These are phyloP conservation scores for Tetragonula clypearis DNA, from an alignment of 1,140 invertebrate species.

Conservation along the genomic window DNA sequence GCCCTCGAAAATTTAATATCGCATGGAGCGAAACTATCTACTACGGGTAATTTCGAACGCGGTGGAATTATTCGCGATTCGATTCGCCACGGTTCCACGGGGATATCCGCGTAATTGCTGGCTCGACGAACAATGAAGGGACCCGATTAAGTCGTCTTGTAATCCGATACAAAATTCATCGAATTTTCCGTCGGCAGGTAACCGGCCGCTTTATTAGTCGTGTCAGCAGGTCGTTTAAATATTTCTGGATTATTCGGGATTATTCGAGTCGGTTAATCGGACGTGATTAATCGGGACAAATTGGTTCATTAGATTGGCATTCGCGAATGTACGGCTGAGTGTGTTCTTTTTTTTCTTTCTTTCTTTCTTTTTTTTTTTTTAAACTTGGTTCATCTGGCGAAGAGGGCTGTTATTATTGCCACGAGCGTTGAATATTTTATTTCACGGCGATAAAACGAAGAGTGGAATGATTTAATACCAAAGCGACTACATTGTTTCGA, in stretches of 20 bases:
- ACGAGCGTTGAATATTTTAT: too few relatives aligned
- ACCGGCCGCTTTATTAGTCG: not conserved
- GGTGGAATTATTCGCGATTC: conserved; percentile 14
- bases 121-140: not conserved
- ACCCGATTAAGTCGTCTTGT: conserved; percentile 16
- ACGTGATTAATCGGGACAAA: not conserved
- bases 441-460: too few relatives aligned
- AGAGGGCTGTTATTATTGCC: not conserved
- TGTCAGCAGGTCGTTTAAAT: not conserved
- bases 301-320: not conserved
- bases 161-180: conserved; percentile 27
- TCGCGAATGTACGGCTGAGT: not conserved
- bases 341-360: too few relatives aligned
- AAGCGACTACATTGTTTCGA: too few relatives aligned
- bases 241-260: not conserved
- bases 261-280: not conserved
- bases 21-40: not conserved
- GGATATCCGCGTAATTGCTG: conserved; percentile 6
- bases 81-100: not conserved
- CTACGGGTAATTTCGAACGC: not conserved
- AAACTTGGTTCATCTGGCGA: not conserved
- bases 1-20: conserved; percentile 5
- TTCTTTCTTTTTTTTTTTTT: too few relatives aligned
- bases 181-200: not conserved
- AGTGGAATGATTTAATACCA: too few relatives aligned